Percentiles rank a stretch among this genome's conserved stretches.
Evolutionary conservation across 1,140 invertebrate species (phyloP).

Genomic region (Drosophila prosaltans): DNA sequence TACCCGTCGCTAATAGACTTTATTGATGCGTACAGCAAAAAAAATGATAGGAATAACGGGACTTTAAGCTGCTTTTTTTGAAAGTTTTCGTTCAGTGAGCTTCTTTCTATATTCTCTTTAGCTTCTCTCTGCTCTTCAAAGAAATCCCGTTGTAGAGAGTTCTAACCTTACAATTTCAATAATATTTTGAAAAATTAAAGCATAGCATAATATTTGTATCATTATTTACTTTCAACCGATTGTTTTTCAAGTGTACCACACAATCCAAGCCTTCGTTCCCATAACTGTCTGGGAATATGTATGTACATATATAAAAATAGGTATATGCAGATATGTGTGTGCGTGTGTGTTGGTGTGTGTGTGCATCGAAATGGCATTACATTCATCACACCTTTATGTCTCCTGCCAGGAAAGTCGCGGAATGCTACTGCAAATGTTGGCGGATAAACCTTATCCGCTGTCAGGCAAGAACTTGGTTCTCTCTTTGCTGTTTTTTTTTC

Average conservation of each 20-base stretch:
- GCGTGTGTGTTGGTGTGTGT: slow-evolving; percentile 5
- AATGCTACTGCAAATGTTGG: slow-evolving; percentile 12
- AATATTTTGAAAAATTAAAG: too few relatives aligned
- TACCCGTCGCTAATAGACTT: too few relatives aligned
- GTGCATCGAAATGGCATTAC: slow-evolving; percentile 7
- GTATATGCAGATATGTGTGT: background rate
- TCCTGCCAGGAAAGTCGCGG: background rate
- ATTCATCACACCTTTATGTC: slow-evolving; percentile 14
- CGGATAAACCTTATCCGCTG: slow-evolving; percentile 17
- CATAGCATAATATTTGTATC: too few relatives aligned
- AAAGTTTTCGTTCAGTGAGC: too few relatives aligned
- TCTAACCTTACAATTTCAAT: too few relatives aligned
- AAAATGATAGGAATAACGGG: too few relatives aligned
- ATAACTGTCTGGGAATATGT: background rate
- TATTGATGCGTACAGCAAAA: too few relatives aligned
- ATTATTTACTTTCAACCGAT: background rate
- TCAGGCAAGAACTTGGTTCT: slow-evolving; percentile 12
- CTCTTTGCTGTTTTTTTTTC: background rate
- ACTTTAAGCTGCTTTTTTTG: too few relatives aligned
- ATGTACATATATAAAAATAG: background rate
- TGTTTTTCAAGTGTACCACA: background rate
- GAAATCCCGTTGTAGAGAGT: too few relatives aligned
- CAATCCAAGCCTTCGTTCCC: background rate
- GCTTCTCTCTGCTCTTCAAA: too few relatives aligned
- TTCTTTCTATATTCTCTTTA: too few relatives aligned